phyloP scores from a whole-genome alignment of 1,140 invertebrate genomes.

The Littorina saxatilis region DNA sequence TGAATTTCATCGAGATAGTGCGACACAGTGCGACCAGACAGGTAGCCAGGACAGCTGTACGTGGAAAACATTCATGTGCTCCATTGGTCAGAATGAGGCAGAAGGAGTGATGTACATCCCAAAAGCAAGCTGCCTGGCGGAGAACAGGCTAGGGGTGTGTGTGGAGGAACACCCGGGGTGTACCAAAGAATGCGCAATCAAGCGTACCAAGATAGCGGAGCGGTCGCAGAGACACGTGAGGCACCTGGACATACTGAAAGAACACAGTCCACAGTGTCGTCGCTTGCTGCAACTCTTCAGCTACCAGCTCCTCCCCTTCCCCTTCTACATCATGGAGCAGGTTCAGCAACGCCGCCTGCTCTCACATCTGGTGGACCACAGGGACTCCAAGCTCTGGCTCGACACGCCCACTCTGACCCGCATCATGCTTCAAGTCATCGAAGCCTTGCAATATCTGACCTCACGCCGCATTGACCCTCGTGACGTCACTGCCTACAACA shows the following conservation, averaged over 20 bases:
- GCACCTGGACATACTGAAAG: neutral
- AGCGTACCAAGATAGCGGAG: neutral
- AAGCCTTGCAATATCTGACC: neutral
- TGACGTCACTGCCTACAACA: constrained; percentile 27
- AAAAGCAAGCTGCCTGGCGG: neutral
- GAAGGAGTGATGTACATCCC: neutral
- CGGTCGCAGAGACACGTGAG: neutral
- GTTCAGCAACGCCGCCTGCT: neutral
- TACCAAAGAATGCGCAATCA: neutral
- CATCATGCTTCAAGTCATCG: neutral
- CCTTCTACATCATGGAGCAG: constrained; percentile 21
- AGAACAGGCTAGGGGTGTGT: neutral
- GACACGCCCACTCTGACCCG: neutral
- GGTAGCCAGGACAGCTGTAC: neutral
- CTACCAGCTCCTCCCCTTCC: neutral
- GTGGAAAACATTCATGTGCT: neutral
- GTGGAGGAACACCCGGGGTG: neutral
- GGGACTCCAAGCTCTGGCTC: neutral
- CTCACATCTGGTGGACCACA: neutral
- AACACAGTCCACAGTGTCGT: neutral
- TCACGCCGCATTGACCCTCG: neutral
- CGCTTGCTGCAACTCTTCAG: neutral
- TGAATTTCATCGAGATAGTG: neutral
- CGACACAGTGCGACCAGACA: neutral
- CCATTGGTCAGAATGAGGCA: neutral